These are phyloP conservation scores for Colostygia pectinataria DNA, from an alignment of 2,888 invertebrate genomes.

Conservation along the genomic window DNA sequence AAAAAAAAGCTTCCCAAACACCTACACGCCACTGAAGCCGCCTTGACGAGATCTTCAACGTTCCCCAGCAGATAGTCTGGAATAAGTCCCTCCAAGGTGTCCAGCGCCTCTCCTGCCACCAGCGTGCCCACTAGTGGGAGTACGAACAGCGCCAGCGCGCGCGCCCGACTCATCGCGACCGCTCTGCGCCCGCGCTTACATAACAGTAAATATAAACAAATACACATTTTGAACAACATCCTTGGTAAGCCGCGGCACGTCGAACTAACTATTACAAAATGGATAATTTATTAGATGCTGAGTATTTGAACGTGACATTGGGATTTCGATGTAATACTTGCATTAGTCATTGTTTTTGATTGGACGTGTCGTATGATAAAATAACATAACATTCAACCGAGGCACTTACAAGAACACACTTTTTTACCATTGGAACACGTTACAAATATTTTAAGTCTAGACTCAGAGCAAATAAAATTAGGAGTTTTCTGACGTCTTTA, in stretches of 20 bases:
- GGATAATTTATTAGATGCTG: slow-evolving; percentile 8
- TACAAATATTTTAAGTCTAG: too few relatives aligned
- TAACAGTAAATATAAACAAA: slow-evolving; percentile 45
- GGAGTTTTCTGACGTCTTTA: too few relatives aligned
- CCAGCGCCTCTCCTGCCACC: slow-evolving; percentile 38
- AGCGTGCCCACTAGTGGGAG: slow-evolving; percentile 12
- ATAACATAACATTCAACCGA: neutral
- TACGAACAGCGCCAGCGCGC: slow-evolving; percentile 26
- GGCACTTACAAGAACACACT: too few relatives aligned
- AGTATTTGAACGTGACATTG: slow-evolving; percentile 21
- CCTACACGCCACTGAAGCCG: slow-evolving; percentile 55
- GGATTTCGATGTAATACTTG: neutral
- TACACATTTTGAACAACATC: slow-evolving; percentile 16
- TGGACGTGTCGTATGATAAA: slow-evolving; percentile 7
- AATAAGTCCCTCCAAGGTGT: slow-evolving; percentile 42
- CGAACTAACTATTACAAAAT: neutral
- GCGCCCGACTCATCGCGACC: slow-evolving; percentile 39
- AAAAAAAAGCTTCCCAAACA: neutral
- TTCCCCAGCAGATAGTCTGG: slow-evolving; percentile 46
- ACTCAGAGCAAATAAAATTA: too few relatives aligned
- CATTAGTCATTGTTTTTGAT: slow-evolving; percentile 6
- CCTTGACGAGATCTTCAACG: slow-evolving; percentile 51
- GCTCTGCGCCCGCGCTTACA: slow-evolving; percentile 36
- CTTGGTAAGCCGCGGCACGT: slow-evolving; percentile 13
- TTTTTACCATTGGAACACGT: too few relatives aligned